These are phyloP conservation scores for Siphlonurus alternatus DNA, from an alignment of 2,888 invertebrate species.

Conservation along the genomic window DNA sequence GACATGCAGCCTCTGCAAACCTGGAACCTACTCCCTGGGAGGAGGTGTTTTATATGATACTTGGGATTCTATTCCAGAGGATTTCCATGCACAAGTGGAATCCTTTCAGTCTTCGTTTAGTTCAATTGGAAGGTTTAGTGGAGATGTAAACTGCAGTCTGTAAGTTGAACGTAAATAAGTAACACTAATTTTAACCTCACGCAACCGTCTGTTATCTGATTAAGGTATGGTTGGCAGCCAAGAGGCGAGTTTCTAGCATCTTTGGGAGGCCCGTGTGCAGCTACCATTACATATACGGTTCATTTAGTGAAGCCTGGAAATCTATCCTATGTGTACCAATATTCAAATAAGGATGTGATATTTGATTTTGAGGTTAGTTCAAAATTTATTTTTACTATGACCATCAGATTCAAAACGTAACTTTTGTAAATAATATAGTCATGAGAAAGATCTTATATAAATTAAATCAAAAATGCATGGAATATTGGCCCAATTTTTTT, in stretches of 20 bases:
- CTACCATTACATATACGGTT: constrained; percentile 31
- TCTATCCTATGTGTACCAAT: constrained; percentile 33
- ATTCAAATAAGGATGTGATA: constrained; percentile 26
- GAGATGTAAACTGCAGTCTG: constrained; percentile 24
- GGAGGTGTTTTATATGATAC: constrained; percentile 34
- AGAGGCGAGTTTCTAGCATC: constrained; percentile 30
- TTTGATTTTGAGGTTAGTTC: constrained; percentile 31
- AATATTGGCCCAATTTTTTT: too few relatives aligned
- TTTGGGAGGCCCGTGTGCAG: constrained; percentile 31
- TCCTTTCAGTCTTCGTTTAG: constrained; percentile 22
- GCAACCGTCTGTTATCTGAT: background rate
- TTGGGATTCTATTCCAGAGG: constrained; percentile 32
- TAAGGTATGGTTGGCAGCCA: constrained; percentile 29
- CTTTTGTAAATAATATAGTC: background rate
- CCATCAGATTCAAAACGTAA: too few relatives aligned
- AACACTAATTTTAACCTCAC: background rate
- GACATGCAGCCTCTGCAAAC: constrained; percentile 31
- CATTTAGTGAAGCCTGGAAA: constrained; percentile 34
- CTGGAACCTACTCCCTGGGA: constrained; percentile 36
- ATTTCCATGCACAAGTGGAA: constrained; percentile 26
- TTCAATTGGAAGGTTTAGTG: constrained; percentile 18
- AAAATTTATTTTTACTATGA: too few relatives aligned
- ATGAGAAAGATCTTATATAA: too few relatives aligned
- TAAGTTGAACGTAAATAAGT: constrained; percentile 16
- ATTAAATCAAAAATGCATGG: too few relatives aligned